Conservation (phyloP, 2,888 invertebrate genomes). For the Heterodera filipjevi region DNA sequence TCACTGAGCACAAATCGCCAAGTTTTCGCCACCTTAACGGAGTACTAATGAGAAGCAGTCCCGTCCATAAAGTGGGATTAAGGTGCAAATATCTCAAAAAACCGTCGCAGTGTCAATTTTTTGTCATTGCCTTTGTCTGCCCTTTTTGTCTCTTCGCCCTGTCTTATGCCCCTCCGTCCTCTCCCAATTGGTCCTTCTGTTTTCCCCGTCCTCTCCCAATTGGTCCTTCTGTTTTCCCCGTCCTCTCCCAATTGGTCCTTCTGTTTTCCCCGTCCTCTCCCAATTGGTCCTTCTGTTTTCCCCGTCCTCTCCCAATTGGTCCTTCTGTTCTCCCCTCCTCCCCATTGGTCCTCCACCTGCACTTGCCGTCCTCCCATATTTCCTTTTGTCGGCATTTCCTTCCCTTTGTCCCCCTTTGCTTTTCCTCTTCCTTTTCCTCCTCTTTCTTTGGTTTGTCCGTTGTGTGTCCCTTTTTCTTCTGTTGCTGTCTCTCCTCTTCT, state of each 20-base stretch:
- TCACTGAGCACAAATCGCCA: conserved; percentile 52
- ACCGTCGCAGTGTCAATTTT: too few species aligned
- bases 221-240: not conserved
- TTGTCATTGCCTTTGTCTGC: too few species aligned
- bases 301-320: not conserved
- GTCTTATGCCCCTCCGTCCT: too few species aligned
- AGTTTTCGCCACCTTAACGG: conserved; percentile 44
- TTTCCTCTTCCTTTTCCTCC: not conserved
- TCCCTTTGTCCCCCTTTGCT: not conserved
- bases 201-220: not conserved
- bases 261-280: not conserved
- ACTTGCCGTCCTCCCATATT: conserved; percentile 49
- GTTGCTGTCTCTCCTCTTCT: not conserved
- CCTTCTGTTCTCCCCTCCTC: not conserved
- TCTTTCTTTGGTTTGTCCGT: not conserved
- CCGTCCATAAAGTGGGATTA: not conserved
- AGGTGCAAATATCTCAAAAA: not conserved
- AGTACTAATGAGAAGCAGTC: not conserved
- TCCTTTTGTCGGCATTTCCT: conserved; percentile 48
- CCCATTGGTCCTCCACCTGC: conserved; percentile 41
- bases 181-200: too few species aligned
- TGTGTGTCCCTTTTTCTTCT: not conserved
- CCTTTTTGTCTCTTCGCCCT: too few species aligned
- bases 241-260: not conserved
- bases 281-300: not conserved